phyloP scores from a whole-genome alignment of 2,797 vertebrate genomes.

The Silurus lanzhouensis region DNA sequence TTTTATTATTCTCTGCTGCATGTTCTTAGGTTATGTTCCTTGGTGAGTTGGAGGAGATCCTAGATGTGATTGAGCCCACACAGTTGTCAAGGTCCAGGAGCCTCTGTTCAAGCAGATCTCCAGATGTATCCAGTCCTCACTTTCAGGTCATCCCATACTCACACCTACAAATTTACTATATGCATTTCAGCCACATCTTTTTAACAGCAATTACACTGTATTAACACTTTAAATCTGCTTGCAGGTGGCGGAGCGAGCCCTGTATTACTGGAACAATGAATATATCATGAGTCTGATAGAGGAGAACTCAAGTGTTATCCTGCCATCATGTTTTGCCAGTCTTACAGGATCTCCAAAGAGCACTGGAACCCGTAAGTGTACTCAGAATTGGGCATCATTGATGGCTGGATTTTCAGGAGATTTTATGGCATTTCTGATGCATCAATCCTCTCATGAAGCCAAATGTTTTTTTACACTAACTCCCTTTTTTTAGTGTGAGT shows the following conservation, averaged over 20 bases:
- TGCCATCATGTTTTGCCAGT: slow-evolving; percentile 99
- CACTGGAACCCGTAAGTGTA: slow-evolving; percentile 97
- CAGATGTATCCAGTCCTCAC: slow-evolving; percentile 98
- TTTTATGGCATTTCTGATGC: background rate
- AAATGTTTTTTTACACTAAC: too few species aligned
- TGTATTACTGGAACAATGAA: slow-evolving; percentile 99
- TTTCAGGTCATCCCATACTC: slow-evolving; percentile 83
- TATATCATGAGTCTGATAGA: slow-evolving; percentile 99
- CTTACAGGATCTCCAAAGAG: slow-evolving; percentile 99
- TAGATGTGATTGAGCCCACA: slow-evolving; percentile 97
- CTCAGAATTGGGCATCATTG: background rate
- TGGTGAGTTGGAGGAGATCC: slow-evolving; percentile 96
- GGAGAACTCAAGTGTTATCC: slow-evolving; percentile 97
- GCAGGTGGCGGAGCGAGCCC: slow-evolving; percentile 94
- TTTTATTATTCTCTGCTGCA: background rate
- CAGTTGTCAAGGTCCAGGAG: slow-evolving; percentile 98
- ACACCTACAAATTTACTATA: background rate
- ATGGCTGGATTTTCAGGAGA: background rate
- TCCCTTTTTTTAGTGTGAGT: background rate
- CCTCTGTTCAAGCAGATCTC: slow-evolving; percentile 99
- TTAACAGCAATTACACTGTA: background rate
- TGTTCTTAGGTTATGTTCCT: slow-evolving; percentile 92
- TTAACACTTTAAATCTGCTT: background rate
- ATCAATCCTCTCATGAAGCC: background rate
- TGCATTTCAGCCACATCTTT: background rate